Evolutionary conservation across 2,888 invertebrate genomes (phyloP).

Genomic region (Lepidocyrtinus sp.): DNA sequence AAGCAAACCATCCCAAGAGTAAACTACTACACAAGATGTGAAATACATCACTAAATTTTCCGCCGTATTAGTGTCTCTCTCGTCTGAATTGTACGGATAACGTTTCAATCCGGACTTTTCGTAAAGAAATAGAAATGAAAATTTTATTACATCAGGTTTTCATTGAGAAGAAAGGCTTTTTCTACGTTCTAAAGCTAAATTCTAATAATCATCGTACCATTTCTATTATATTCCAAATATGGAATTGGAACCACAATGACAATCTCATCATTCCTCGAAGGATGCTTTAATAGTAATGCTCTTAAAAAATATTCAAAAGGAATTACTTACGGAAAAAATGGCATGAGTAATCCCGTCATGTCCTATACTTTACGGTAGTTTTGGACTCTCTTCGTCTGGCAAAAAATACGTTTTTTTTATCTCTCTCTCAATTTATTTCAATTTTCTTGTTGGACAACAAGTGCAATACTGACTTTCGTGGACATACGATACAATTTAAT

Average conservation of each 20-base stretch:
- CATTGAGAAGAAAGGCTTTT: not conserved
- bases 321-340: not conserved
- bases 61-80: not conserved
- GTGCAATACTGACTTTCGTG: too few species aligned
- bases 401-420: conserved; percentile 7
- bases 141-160: not conserved
- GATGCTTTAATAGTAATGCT: conserved; percentile 10
- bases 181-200: too few species aligned
- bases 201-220: conserved; percentile 19
- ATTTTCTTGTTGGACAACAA: conserved; percentile 10
- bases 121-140: not conserved
- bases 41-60: conserved; percentile 1
- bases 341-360: conserved; percentile 25
- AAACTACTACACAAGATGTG: too few species aligned
- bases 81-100: not conserved
- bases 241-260: conserved; percentile 20
- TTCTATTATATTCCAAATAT: conserved; percentile 43
- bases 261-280: too few species aligned
- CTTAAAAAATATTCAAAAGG: not conserved
- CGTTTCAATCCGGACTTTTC: conserved; percentile 26
- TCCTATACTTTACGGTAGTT: not conserved
- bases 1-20: not conserved
- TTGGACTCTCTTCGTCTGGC: not conserved
- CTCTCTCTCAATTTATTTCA: not conserved
- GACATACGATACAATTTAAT: too few species aligned